These are phyloP conservation scores for Argyrosomus regius DNA, from an alignment of 2,797 vertebrate species.

Conservation along the genomic window DNA sequence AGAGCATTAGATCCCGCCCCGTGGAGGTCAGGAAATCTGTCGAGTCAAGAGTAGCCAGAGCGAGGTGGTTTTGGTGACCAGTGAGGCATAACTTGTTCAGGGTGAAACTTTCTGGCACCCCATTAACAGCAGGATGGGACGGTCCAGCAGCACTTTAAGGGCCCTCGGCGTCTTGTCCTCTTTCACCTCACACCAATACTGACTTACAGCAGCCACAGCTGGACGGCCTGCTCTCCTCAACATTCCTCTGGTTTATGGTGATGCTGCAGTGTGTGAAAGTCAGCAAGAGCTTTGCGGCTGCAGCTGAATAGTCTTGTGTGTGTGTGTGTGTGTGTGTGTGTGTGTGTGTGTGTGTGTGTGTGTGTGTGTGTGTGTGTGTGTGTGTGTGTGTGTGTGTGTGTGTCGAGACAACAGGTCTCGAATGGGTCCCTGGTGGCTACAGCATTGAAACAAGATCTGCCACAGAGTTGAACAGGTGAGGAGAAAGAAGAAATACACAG, in stretches of 20 bases:
- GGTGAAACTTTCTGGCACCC: conserved; percentile 61
- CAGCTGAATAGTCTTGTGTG: conserved; percentile 53
- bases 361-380: conserved; percentile 8
- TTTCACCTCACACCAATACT: conserved; percentile 50
- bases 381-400: background rate
- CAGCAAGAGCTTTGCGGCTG: conserved; percentile 42
- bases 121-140: conserved; percentile 76
- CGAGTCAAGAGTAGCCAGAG: conserved; percentile 55
- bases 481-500: conserved; percentile 40
- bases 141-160: conserved; percentile 64
- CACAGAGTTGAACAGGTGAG: conserved; percentile 56
- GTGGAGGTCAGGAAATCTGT: conserved; percentile 55
- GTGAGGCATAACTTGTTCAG: conserved; percentile 54
- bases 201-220: conserved; percentile 69
- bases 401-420: conserved; percentile 12
- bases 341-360: conserved; percentile 30
- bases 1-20: conserved; percentile 51
- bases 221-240: conserved; percentile 36
- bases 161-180: conserved; percentile 55
- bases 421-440: conserved; percentile 57
- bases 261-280: conserved; percentile 30
- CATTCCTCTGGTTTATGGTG: conserved; percentile 29
- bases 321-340: conserved; percentile 14
- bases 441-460: conserved; percentile 70
- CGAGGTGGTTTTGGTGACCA: conserved; percentile 37